phyloP scores from a whole-genome alignment of 2,888 invertebrate species.

The Drosophila stalkeri region DNA sequence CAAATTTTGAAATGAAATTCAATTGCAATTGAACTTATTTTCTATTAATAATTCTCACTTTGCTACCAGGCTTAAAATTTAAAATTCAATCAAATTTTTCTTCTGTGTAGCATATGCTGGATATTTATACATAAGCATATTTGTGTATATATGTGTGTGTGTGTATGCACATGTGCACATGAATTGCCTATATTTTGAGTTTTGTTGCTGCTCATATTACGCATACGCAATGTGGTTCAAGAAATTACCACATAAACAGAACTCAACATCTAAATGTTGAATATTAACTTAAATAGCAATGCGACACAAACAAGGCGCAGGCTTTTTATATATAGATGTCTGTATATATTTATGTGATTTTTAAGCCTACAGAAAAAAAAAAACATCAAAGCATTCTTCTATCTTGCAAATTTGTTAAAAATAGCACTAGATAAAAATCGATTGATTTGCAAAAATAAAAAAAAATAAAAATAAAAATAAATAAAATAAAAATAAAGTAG shows the following conservation, averaged over 20 bases:
- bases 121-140: not conserved
- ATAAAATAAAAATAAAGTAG: not conserved
- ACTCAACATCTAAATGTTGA: not conserved
- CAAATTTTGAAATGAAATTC: not conserved
- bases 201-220: slow-evolving; percentile 16
- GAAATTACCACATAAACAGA: slow-evolving; percentile 9
- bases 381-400: slow-evolving; percentile 38
- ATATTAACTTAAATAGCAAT: slow-evolving; percentile 10
- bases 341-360: not conserved
- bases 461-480: not conserved
- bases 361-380: not conserved
- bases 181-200: not conserved
- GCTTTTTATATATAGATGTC: not conserved
- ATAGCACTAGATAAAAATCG: slow-evolving; percentile 24
- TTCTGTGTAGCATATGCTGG: no score
- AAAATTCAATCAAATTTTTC: not conserved
- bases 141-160: not conserved
- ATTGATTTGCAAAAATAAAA: slow-evolving; percentile 24
- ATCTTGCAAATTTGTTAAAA: slow-evolving; percentile 30
- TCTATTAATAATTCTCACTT: not conserved
- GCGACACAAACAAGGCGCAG: not conserved
- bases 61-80: not conserved
- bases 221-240: slow-evolving; percentile 36
- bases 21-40: not conserved
- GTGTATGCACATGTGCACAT: not conserved